Base-by-base conservation (phyloP, 2,888 invertebrate species). In the Mayetiola destructor region DNA sequence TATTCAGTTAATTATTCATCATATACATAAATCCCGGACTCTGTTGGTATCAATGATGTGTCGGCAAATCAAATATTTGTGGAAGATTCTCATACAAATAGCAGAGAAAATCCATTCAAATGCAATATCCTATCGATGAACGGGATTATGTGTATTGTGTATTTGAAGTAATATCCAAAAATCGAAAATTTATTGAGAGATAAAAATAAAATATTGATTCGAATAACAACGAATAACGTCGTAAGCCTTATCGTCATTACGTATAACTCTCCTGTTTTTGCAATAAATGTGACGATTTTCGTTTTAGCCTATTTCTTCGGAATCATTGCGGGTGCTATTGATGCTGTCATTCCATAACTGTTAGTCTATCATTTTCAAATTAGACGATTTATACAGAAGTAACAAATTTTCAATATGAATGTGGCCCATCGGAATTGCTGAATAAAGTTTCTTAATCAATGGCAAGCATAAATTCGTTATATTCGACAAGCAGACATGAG, bases 201-300 rank as follows among this genome's bases (percentile, higher is more conserved):
- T 48, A 48, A 48, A 40, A 48, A 48, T 48, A 48, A 48, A 48
- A 27, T 48, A 48, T 48, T 48, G 48, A 48, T 48, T 48, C 27
- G 48, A 48, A 48, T 48, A 48, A 48, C 48, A 48, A 27, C 48
- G 48, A 48, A 27, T 48, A 48, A 16, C 27, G 27, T 27, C 9
- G 29, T n/a, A 9, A 48, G 16, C 27, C 27, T 23, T 23, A 23
- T 8, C 3, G 23, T 48, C 48, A 48, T 48, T 27, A 21, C 16
- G 27, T 27, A 5, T 4, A 23, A 10, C 18, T n/a, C n/a, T n/a
- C n/a, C n/a, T n/a, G n/a, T n/a, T n/a, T n/a, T n/a, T n/a, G n/a
- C n/a, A n/a, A n/a, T n/a, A n/a, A n/a, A n/a, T n/a, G n/a, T n/a
- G n/a, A n/a, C n/a, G n/a, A n/a, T n/a, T n/a, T n/a, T n/a, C n/a